Evolutionary conservation across 1,140 invertebrate genomes (phyloP).

Genomic region (Nixonia krombeini): DNA sequence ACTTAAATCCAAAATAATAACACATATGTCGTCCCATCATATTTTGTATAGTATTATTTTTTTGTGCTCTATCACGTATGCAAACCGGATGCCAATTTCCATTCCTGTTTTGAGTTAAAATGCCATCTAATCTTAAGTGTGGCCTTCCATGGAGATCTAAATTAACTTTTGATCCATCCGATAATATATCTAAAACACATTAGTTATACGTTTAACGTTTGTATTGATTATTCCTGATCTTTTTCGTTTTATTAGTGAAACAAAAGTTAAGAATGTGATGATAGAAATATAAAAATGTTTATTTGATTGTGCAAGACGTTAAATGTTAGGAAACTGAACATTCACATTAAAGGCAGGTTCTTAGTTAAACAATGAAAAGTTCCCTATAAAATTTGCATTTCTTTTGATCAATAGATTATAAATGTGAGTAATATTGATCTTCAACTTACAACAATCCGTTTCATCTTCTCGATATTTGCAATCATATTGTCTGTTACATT

Average conservation of each 20-base stretch:
- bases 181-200: conserved; percentile 74
- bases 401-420: neutral
- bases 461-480: conserved; percentile 76
- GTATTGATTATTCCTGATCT: too few relatives aligned
- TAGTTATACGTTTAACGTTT: neutral
- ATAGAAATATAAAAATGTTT: too few relatives aligned
- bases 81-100: conserved; percentile 77
- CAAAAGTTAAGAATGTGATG: too few relatives aligned
- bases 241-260: too few relatives aligned
- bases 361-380: conserved; percentile 13
- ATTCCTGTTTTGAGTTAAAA: conserved; percentile 73
- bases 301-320: too few relatives aligned
- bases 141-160: conserved; percentile 75
- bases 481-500: conserved; percentile 73
- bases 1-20: conserved; percentile 77
- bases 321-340: too few relatives aligned
- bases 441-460: conserved; percentile 77
- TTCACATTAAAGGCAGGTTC: too few relatives aligned
- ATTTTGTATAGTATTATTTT: conserved; percentile 41
- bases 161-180: conserved; percentile 74
- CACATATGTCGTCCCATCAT: conserved; percentile 67
- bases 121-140: conserved; percentile 73
- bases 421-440: conserved; percentile 11
- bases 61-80: conserved; percentile 58
- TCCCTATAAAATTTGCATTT: neutral